phyloP scores from a whole-genome alignment of 2,888 invertebrate genomes.

The Panzeria rudis region DNA sequence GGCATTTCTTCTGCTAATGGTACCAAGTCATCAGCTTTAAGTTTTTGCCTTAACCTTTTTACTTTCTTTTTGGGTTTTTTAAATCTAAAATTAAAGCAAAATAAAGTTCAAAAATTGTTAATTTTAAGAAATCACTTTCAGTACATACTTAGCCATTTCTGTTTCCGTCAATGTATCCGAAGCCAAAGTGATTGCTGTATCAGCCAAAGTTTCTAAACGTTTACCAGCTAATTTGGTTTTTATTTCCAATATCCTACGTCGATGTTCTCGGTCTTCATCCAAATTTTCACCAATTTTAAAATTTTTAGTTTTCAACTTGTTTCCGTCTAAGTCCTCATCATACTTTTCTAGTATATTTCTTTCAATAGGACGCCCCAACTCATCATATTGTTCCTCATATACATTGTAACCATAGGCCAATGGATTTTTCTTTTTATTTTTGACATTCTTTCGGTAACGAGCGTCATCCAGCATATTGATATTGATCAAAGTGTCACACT shows the following conservation, averaged over 20 bases:
- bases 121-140: background rate
- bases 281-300: slow-evolving; percentile 91
- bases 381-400: slow-evolving; percentile 89
- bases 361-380: slow-evolving; percentile 87
- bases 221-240: slow-evolving; percentile 87
- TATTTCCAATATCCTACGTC: slow-evolving; percentile 83
- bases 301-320: slow-evolving; percentile 86
- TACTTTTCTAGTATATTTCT: slow-evolving; percentile 94
- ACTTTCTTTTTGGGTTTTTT: slow-evolving; percentile 92
- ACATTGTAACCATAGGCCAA: slow-evolving; percentile 94
- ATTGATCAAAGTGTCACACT: slow-evolving; percentile 95
- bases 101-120: background rate
- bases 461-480: slow-evolving; percentile 95
- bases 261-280: slow-evolving; percentile 85
- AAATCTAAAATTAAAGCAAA: slow-evolving; percentile 84
- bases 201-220: slow-evolving; percentile 89
- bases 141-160: slow-evolving; percentile 90
- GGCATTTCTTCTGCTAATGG: slow-evolving; percentile 80
- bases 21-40: slow-evolving; percentile 90
- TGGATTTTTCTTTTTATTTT: slow-evolving; percentile 92
- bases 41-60: slow-evolving; percentile 87
- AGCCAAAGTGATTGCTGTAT: slow-evolving; percentile 89
- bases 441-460: slow-evolving; percentile 92
- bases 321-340: slow-evolving; percentile 90
- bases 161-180: slow-evolving; percentile 94